These are phyloP conservation scores for Trichechus manatus DNA, from an alignment of 2,113 vertebrate species.

Conservation along the genomic window DNA sequence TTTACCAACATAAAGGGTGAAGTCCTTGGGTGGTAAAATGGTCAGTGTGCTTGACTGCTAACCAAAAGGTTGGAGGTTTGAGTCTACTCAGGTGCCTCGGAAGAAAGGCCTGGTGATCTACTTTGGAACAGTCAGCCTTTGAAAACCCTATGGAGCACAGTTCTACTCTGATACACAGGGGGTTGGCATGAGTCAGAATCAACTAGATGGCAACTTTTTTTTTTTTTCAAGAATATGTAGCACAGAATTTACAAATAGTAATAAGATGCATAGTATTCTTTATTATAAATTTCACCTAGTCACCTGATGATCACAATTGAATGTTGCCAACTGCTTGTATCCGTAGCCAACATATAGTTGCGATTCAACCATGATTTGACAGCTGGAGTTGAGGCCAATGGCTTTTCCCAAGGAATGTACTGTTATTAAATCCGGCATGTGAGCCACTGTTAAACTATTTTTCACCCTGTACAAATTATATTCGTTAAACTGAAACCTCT, in stretches of 20 bases:
- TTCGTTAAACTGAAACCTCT: conserved; percentile 7
- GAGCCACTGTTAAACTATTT: neutral
- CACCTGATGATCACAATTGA: neutral
- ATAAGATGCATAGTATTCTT: neutral
- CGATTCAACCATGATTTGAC: neutral
- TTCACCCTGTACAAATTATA: conserved; percentile 3
- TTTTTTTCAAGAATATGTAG: neutral
- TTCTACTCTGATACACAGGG: too few species aligned
- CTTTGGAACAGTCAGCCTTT: neutral
- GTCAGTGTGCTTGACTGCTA: neutral
- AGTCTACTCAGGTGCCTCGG: neutral
- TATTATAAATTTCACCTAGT: neutral
- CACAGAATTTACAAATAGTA: neutral
- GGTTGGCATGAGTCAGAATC: too few species aligned
- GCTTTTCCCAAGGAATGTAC: neutral
- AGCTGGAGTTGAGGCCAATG: neutral
- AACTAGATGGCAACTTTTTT: neutral
- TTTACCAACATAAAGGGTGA: neutral
- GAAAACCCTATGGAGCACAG: neutral
- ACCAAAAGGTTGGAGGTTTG: neutral
- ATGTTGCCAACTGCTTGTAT: neutral
- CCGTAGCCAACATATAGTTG: neutral
- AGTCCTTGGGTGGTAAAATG: neutral
- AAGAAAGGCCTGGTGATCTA: neutral
- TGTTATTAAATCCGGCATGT: neutral